phyloP scores from a whole-genome alignment of 2,797 vertebrate genomes.

The Sitta carolinensis region DNA sequence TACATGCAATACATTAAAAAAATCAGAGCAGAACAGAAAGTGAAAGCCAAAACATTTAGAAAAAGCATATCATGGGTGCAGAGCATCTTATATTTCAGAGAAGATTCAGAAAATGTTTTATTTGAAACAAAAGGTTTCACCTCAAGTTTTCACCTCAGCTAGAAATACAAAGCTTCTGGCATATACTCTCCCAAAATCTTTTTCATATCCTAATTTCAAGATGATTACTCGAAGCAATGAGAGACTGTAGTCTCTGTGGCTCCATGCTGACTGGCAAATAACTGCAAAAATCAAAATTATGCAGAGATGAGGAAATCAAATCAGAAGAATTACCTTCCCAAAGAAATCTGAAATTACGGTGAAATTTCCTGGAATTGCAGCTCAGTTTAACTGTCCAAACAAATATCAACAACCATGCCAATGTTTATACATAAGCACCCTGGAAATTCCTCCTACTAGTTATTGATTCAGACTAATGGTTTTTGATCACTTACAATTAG shows the following conservation, averaged over 20 bases:
- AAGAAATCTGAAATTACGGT: neutral
- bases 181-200: neutral
- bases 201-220: neutral
- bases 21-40: neutral
- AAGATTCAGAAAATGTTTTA: neutral
- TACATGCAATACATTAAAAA: neutral
- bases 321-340: neutral
- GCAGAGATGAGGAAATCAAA: neutral
- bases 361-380: neutral
- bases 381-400: neutral
- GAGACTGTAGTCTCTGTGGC: neutral
- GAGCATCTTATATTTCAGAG: neutral
- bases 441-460: neutral
- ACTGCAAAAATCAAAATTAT: neutral
- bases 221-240: neutral
- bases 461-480: neutral
- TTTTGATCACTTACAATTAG: neutral
- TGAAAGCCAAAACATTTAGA: neutral
- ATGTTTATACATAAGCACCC: neutral
- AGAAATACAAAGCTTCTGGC: neutral
- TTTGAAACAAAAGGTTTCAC: neutral
- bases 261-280: neutral
- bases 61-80: accelerated
- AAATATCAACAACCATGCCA: neutral
- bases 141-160: neutral